These are phyloP conservation scores for Maniola hyperantus DNA, from an alignment of 2,888 invertebrate genomes.

Conservation along the genomic window DNA sequence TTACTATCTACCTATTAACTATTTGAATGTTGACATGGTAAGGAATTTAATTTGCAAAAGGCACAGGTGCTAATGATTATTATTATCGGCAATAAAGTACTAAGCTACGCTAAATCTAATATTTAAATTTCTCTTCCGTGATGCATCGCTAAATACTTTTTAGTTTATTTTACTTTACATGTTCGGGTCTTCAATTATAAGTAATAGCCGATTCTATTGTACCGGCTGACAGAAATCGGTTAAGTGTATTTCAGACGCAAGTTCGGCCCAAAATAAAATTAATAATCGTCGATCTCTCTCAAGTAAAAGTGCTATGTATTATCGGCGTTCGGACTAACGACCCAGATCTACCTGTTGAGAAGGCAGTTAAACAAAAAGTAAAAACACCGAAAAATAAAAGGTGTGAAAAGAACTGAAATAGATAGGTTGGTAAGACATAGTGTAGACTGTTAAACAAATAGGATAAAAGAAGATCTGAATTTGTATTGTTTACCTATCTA, in stretches of 20 bases:
- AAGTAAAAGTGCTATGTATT: constrained; percentile 76
- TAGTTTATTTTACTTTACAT: constrained; percentile 45
- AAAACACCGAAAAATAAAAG: constrained; percentile 65
- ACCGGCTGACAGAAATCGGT: constrained; percentile 41
- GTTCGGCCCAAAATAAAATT: constrained; percentile 55
- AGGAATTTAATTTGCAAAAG: background rate
- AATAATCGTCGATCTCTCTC: constrained; percentile 61
- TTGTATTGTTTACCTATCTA: background rate
- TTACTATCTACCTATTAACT: too few relatives aligned
- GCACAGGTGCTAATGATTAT: constrained; percentile 9
- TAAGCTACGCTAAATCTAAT: background rate
- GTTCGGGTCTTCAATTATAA: constrained; percentile 45
- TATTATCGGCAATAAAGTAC: background rate
- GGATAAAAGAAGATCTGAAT: background rate
- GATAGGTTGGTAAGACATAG: constrained; percentile 41
- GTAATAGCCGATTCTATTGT: constrained; percentile 38
- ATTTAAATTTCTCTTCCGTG: constrained; percentile 33
- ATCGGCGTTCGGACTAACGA: constrained; percentile 65
- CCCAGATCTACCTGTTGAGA: constrained; percentile 64
- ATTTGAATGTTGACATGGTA: background rate
- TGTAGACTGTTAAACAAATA: constrained; percentile 28
- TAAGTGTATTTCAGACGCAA: constrained; percentile 41
- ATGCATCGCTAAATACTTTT: constrained; percentile 24
- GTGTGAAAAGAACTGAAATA: constrained; percentile 61
- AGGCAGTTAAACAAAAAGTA: constrained; percentile 56